These are phyloP conservation scores for Harpagoxenus sublaevis DNA, from an alignment of 2,888 invertebrate species.

Conservation along the genomic window DNA sequence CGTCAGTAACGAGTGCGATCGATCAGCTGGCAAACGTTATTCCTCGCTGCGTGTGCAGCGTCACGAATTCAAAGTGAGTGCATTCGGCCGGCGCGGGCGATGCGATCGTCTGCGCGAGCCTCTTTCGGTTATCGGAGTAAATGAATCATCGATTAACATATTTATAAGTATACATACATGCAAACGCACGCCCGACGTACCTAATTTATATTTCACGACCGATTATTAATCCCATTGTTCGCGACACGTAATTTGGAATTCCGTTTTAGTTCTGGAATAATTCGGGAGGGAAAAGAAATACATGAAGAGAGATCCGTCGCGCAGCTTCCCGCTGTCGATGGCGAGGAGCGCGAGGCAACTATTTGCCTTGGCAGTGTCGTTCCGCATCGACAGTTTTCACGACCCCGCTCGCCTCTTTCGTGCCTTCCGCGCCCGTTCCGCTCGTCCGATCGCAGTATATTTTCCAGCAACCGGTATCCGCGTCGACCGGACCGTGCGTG, in stretches of 20 bases:
- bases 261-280: background rate
- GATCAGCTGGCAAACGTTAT: background rate
- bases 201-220: background rate
- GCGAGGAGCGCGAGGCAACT: slow-evolving; percentile 44
- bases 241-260: background rate
- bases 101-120: background rate
- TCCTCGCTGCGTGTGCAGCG: background rate
- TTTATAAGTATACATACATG: background rate
- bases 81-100: background rate
- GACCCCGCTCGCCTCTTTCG: slow-evolving; percentile 35
- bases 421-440: slow-evolving; percentile 33
- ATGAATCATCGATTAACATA: slow-evolving; percentile 25
- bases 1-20: background rate
- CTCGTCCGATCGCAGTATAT: slow-evolving; percentile 46
- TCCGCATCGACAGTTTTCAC: slow-evolving; percentile 51
- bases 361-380: slow-evolving; percentile 48
- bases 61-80: slow-evolving; percentile 21
- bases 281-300: background rate
- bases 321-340: slow-evolving; percentile 18
- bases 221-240: background rate
- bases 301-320: slow-evolving; percentile 1
- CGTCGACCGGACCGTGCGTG: slow-evolving; percentile 25
- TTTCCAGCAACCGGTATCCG: slow-evolving; percentile 40
- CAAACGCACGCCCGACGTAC: background rate
- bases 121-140: background rate